phyloP scores from a whole-genome alignment of 2,888 invertebrate genomes.

The Pycnomerus fuliginosus region DNA sequence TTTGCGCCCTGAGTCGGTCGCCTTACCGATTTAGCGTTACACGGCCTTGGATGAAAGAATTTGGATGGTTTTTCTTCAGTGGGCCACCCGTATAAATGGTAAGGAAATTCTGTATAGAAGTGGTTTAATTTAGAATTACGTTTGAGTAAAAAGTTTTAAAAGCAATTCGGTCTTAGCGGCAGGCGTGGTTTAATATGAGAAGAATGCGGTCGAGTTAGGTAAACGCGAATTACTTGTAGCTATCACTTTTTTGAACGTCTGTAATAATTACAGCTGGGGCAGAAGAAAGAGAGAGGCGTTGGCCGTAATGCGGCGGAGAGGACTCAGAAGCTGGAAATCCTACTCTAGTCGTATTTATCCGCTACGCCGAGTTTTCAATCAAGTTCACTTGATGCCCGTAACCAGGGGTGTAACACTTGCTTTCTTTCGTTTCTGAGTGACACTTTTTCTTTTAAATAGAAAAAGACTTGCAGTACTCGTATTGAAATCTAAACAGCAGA shows the following conservation, averaged over 20 bases:
- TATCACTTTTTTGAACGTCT: constrained; percentile 22
- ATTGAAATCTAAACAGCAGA: constrained; percentile 41
- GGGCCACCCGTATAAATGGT: no score
- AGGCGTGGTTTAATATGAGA: constrained; percentile 9
- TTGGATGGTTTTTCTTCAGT: no score
- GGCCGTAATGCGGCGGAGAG: constrained; percentile 45
- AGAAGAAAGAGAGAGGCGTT: constrained; percentile 37
- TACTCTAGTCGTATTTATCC: constrained; percentile 49
- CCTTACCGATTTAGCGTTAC: no score
- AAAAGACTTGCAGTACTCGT: constrained; percentile 34
- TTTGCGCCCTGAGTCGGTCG: no score
- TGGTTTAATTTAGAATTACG: constrained; percentile 16
- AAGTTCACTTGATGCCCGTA: constrained; percentile 49
- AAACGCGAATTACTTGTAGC: constrained; percentile 10
- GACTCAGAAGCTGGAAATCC: constrained; percentile 47
- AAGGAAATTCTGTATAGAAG: constrained; percentile 6
- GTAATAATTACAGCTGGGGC: constrained; percentile 30
- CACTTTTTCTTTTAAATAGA: constrained; percentile 37
- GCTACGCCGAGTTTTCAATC: constrained; percentile 52
- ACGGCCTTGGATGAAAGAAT: no score
- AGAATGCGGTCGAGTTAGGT: not conserved
- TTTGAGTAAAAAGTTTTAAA: constrained; percentile 9
- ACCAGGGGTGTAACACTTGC: constrained; percentile 41
- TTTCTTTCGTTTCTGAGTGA: constrained; percentile 37
- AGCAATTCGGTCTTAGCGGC: constrained; percentile 8